Conservation (phyloP, 2,113 vertebrate species). For the Crotophaga sulcirostris region DNA sequence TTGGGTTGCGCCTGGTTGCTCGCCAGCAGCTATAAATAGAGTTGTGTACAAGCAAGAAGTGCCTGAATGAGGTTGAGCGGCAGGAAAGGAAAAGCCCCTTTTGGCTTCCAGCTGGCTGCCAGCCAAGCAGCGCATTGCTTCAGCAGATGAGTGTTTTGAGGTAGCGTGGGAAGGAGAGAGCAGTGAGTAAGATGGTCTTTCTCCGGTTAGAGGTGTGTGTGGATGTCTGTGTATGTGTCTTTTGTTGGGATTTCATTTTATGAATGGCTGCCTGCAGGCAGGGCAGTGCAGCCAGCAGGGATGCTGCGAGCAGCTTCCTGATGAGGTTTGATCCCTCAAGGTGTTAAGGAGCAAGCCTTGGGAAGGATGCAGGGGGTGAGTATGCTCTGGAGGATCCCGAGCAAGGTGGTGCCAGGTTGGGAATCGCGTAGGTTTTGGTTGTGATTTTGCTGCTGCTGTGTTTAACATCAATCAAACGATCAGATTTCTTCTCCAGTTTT, state of each 20-base stretch:
- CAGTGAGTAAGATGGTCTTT: conserved; percentile 68
- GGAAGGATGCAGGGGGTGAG: rapidly evolving
- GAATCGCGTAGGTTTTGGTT: neutral
- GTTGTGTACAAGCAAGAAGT: conserved; percentile 72
- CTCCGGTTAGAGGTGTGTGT: conserved; percentile 62
- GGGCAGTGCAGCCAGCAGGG: neutral
- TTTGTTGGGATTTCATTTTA: conserved; percentile 19
- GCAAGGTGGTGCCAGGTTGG: neutral
- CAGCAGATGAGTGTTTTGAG: conserved; percentile 67
- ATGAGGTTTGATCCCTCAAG: neutral
- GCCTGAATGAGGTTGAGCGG: conserved; percentile 74
- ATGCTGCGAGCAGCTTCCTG: neutral
- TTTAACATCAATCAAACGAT: rapidly evolving
- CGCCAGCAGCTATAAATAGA: conserved; percentile 83
- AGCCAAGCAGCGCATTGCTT: conserved; percentile 69
- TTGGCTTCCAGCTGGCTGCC: conserved; percentile 78
- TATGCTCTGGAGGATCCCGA: neutral
- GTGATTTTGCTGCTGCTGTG: neutral
- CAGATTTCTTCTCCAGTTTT: neutral
- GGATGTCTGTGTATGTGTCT: neutral
- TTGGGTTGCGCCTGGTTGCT: conserved; percentile 75
- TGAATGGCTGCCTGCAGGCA: neutral
- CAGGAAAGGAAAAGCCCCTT: conserved; percentile 76
- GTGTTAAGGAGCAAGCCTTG: neutral
- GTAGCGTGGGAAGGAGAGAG: conserved; percentile 74